Percentiles rank a stretch among this genome's conserved stretches.
Conservation (phyloP, 2,113 vertebrate species). For the Glaucidium brasilianum region DNA sequence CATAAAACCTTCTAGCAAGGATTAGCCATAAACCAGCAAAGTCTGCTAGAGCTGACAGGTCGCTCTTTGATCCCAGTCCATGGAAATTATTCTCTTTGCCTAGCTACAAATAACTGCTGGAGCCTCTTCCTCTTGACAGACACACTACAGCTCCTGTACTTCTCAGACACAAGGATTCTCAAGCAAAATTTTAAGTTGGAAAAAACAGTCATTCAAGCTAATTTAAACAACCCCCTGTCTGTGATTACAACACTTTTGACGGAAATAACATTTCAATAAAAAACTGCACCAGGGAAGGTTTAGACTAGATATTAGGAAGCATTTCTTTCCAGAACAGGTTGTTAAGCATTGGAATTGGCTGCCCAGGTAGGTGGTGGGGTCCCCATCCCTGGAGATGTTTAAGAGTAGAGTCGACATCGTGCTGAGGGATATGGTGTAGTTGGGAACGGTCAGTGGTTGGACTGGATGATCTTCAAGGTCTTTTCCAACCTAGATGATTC, state of each 20-base stretch:
- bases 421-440: too few species aligned
- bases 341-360: too few species aligned
- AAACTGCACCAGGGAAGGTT: too few species aligned
- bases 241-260: neutral
- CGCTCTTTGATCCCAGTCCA: neutral
- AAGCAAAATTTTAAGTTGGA: neutral
- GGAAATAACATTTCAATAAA: neutral
- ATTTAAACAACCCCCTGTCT: neutral
- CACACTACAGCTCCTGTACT: fast-evolving
- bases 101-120: neutral
- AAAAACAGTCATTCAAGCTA: neutral
- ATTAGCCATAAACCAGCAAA: neutral
- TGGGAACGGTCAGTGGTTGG: too few species aligned
- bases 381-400: too few species aligned
- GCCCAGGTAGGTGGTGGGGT: too few species aligned
- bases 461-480: too few species aligned
- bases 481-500: too few species aligned
- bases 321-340: too few species aligned
- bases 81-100: neutral
- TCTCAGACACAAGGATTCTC: neutral
- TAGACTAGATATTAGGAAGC: too few species aligned
- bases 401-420: too few species aligned
- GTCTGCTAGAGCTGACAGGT: neutral
- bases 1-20: neutral
- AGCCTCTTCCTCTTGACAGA: neutral